phyloP scores from a whole-genome alignment of 2,113 vertebrate genomes.

The Chunga burmeisteri region DNA sequence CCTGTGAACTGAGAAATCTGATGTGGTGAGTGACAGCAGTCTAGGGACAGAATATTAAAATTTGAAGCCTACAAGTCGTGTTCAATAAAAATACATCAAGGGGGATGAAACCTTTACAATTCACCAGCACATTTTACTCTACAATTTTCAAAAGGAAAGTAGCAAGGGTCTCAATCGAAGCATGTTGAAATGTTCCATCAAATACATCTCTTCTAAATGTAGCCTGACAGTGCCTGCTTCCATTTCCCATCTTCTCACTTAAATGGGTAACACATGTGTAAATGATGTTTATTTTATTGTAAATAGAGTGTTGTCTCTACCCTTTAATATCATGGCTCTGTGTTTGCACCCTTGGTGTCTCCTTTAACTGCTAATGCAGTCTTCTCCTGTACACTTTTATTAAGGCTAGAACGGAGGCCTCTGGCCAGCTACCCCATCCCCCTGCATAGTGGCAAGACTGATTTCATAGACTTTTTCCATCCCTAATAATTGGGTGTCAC shows the following conservation, averaged over 20 bases:
- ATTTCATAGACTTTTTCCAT: not conserved
- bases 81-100: slow-evolving; percentile 72
- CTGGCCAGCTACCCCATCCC: not conserved
- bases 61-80: slow-evolving; percentile 44
- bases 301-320: slow-evolving; percentile 51
- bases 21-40: slow-evolving; percentile 59
- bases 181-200: slow-evolving; percentile 57
- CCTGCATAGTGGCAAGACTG: not conserved
- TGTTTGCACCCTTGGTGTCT: not conserved
- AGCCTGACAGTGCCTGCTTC: slow-evolving; percentile 55
- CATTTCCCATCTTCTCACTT: slow-evolving; percentile 64
- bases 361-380: not conserved
- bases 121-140: slow-evolving; percentile 58
- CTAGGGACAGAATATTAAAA: slow-evolving; percentile 66
- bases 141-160: slow-evolving; percentile 68
- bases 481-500: not conserved
- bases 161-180: slow-evolving; percentile 54
- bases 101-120: slow-evolving; percentile 66
- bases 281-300: slow-evolving; percentile 58
- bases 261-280: slow-evolving; percentile 56
- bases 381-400: not conserved
- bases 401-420: not conserved
- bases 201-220: slow-evolving; percentile 58
- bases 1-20: not conserved
- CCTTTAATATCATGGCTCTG: not conserved